These are phyloP conservation scores for Augiades crinisus DNA, from an alignment of 2,888 invertebrate genomes.

Conservation along the genomic window DNA sequence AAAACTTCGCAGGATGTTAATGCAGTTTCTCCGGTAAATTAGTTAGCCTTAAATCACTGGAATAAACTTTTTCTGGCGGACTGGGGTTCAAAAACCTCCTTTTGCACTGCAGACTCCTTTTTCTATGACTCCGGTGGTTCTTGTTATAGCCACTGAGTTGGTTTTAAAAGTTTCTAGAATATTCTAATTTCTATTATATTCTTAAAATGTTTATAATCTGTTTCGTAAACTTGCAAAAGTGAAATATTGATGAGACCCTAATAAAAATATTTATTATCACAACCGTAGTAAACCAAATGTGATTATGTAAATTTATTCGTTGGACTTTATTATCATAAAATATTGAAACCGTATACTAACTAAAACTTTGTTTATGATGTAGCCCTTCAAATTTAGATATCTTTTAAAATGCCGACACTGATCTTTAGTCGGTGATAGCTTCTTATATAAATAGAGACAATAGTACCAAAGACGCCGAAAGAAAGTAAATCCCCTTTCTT, in stretches of 20 bases:
- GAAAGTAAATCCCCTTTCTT: slow-evolving; percentile 28
- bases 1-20: too few relatives aligned
- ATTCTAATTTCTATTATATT: too few relatives aligned
- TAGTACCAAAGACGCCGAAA: slow-evolving; percentile 30
- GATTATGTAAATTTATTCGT: slow-evolving; percentile 1
- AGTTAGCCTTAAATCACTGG: too few relatives aligned
- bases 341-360: neutral
- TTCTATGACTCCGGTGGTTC: too few relatives aligned
- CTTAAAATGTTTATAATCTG: too few relatives aligned
- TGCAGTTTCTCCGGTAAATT: too few relatives aligned
- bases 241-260: neutral
- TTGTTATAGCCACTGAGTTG: too few relatives aligned
- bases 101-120: too few relatives aligned
- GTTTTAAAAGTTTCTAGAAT: too few relatives aligned
- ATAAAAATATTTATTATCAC: neutral
- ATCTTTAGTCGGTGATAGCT: slow-evolving; percentile 8
- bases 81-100: too few relatives aligned
- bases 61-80: too few relatives aligned
- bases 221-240: too few relatives aligned
- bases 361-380: slow-evolving; percentile 4
- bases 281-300: neutral
- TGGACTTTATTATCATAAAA: neutral
- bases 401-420: neutral
- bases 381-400: slow-evolving; percentile 9
- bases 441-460: slow-evolving; percentile 14